A percentile compares a stretch with the other conserved stretches of the same genome.
phyloP scores from a whole-genome alignment of 2,888 invertebrate genomes.

The Melipona bicolor region DNA sequence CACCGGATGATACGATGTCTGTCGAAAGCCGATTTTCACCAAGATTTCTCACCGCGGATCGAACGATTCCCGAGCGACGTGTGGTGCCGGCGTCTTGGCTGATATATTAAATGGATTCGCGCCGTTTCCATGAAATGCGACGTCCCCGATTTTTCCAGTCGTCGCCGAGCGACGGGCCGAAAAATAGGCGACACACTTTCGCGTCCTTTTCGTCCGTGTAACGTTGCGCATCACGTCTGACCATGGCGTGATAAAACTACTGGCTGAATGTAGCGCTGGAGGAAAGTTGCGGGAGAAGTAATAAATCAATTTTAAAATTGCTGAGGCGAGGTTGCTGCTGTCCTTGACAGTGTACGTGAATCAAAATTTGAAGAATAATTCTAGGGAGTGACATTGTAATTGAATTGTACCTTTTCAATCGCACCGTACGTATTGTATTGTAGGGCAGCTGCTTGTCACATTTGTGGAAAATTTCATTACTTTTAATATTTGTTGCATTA shows the following conservation, averaged over 20 bases:
- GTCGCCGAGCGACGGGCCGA: slow-evolving; percentile 54
- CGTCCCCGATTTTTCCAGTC: slow-evolving; percentile 31
- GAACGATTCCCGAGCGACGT: slow-evolving; percentile 34
- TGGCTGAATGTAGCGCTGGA: slow-evolving; percentile 5
- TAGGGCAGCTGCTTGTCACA: too few species aligned
- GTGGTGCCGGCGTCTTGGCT: slow-evolving; percentile 33
- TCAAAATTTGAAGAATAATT: neutral
- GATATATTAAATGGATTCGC: slow-evolving; percentile 72
- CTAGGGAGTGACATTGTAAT: neutral
- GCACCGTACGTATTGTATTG: too few species aligned
- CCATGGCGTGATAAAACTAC: slow-evolving; percentile 56
- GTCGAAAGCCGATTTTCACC: slow-evolving; percentile 45
- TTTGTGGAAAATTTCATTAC: neutral
- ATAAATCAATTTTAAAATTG: slow-evolving; percentile 3
- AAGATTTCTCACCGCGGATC: slow-evolving; percentile 43
- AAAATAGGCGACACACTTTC: slow-evolving; percentile 28
- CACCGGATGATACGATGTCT: slow-evolving; percentile 15
- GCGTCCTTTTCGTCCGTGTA: slow-evolving; percentile 36
- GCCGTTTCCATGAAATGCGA: slow-evolving; percentile 66
- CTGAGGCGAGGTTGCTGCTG: neutral
- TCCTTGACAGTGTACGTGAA: neutral
- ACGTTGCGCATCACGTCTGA: slow-evolving; percentile 43
- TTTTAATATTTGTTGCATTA: neutral
- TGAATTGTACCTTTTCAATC: neutral
- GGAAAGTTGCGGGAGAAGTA: slow-evolving; percentile 6